Percentiles rank a stretch among this genome's conserved stretches.
Evolutionary conservation across 2,888 invertebrate species (phyloP).

Genomic region (Anorthoa munda): DNA sequence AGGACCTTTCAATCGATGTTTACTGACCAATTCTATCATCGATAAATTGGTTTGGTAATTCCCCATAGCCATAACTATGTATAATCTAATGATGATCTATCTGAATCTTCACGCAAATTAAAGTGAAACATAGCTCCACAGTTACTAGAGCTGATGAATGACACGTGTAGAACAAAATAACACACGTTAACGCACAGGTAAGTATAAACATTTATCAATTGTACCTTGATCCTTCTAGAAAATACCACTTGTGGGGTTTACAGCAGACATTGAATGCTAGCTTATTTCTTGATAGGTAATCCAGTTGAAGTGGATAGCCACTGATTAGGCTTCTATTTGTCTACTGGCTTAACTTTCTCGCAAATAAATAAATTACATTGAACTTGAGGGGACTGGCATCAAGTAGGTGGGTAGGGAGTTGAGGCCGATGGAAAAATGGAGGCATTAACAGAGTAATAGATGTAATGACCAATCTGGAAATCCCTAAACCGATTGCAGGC

Average conservation of each 20-base stretch:
- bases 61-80: background rate
- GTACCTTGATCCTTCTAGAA: constrained; percentile 18
- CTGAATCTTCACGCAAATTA: background rate
- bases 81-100: background rate
- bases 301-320: background rate
- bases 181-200: constrained; percentile 9
- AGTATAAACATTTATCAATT: constrained; percentile 31
- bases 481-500: too few relatives aligned
- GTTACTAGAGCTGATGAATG: constrained; percentile 16
- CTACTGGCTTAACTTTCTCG: too few relatives aligned
- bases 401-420: too few relatives aligned
- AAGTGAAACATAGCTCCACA: constrained; percentile 1
- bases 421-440: too few relatives aligned
- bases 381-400: too few relatives aligned
- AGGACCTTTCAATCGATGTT: background rate
- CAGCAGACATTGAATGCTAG: background rate
- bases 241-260: background rate
- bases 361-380: too few relatives aligned
- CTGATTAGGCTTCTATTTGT: too few relatives aligned
- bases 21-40: background rate
- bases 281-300: background rate
- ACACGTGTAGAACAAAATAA: constrained; percentile 41
- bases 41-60: background rate
- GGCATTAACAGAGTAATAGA: too few relatives aligned
- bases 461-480: too few relatives aligned